phyloP scores from a whole-genome alignment of 1,140 invertebrate species.

The Dreissena polymorpha region DNA sequence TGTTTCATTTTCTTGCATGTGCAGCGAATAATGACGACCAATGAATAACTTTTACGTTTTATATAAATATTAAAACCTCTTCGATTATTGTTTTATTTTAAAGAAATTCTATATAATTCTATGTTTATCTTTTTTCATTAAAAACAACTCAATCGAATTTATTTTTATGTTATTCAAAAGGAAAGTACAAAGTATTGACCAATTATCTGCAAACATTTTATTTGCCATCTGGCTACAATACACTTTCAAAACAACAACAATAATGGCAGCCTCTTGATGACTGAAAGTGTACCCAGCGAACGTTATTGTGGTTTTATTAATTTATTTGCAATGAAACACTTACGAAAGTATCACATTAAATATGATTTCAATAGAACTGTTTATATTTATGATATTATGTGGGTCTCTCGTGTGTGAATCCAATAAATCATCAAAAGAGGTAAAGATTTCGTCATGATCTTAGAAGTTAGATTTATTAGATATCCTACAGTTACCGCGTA shows the following conservation, averaged over 20 bases:
- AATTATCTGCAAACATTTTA: constrained; percentile 11
- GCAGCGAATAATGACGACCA: constrained; percentile 34
- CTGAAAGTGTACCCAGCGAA: too few relatives aligned
- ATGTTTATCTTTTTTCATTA: neutral
- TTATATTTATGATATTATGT: too few relatives aligned
- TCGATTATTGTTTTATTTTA: neutral
- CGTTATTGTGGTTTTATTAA: too few relatives aligned
- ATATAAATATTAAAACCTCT: neutral
- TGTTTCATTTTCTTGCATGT: constrained; percentile 38
- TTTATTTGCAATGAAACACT: too few relatives aligned
- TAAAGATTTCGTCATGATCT: too few relatives aligned
- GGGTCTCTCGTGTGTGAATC: too few relatives aligned
- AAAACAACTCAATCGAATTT: neutral
- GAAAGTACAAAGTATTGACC: constrained; percentile 18
- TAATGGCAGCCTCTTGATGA: constrained; percentile 14
- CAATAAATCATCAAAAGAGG: too few relatives aligned
- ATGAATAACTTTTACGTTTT: constrained; percentile 28
- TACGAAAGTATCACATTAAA: too few relatives aligned
- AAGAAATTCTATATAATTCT: neutral
- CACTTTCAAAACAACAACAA: constrained; percentile 48
- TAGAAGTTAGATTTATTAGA: too few relatives aligned
- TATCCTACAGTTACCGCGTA: too few relatives aligned
- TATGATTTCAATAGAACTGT: too few relatives aligned
- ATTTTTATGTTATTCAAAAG: constrained; percentile 3
- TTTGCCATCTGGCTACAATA: neutral